Evolutionary conservation across 1,140 invertebrate species (phyloP).

Genomic region (Batillaria attramentaria): DNA sequence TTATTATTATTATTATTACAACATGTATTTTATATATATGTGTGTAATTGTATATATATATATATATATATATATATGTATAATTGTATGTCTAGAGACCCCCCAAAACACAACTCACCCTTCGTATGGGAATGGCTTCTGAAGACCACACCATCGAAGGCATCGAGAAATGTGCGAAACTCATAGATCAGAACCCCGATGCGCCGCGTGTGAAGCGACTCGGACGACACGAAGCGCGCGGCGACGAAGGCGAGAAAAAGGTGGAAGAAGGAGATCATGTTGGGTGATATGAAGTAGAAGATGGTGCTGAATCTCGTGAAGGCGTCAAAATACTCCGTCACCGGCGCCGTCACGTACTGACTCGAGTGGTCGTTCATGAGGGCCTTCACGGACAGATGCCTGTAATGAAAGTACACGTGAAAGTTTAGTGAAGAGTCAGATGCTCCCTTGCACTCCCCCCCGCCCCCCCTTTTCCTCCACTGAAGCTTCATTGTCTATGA

Average conservation of each 20-base stretch:
- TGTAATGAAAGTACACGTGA: too few species aligned
- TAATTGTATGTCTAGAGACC: too few species aligned
- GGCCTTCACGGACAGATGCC: constrained; percentile 64
- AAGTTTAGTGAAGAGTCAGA: too few species aligned
- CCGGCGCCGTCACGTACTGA: constrained; percentile 64
- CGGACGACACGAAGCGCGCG: constrained; percentile 63
- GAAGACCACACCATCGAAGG: constrained; percentile 67
- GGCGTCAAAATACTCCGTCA: constrained; percentile 62
- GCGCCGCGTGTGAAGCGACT: constrained; percentile 56
- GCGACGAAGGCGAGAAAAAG: constrained; percentile 58
- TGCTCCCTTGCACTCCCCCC: too few species aligned
- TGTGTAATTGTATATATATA: too few species aligned
- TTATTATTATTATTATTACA: too few species aligned
- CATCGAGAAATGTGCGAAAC: constrained; percentile 64
- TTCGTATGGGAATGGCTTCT: constrained; percentile 53
- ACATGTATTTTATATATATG: too few species aligned
- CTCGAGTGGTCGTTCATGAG: constrained; percentile 66
- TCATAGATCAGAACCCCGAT: constrained; percentile 64
- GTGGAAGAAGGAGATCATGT: constrained; percentile 65
- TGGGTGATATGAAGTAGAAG: constrained; percentile 67
- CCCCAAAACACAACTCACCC: constrained; percentile 26
- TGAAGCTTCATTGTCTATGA: too few species aligned
- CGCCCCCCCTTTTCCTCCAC: too few species aligned
- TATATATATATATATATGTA: too few species aligned
- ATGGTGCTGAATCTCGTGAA: constrained; percentile 62